phyloP scores from a whole-genome alignment of 2,113 vertebrate species.

The Antigone vipio region DNA sequence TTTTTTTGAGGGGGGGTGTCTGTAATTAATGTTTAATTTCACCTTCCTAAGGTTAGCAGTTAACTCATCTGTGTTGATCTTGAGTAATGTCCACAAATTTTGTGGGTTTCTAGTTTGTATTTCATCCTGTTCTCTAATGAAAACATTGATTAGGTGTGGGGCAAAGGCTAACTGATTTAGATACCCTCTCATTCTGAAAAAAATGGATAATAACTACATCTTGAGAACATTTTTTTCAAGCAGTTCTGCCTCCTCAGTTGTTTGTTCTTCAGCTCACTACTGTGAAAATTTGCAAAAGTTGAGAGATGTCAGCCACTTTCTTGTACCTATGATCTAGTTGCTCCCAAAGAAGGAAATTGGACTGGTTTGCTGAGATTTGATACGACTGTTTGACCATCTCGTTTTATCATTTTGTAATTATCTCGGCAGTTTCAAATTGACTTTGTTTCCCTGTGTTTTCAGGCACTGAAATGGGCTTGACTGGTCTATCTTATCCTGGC shows the following conservation, averaged over 20 bases:
- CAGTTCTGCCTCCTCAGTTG: neutral
- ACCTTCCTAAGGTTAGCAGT: neutral
- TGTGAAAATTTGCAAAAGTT: neutral
- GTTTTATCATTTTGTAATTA: neutral
- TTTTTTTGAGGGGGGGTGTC: neutral
- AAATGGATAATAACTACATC: neutral
- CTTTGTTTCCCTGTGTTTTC: constrained; percentile 5
- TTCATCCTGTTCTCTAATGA: neutral
- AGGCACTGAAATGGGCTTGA: neutral
- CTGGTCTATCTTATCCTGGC: neutral
- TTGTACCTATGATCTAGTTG: neutral
- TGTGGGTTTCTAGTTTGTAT: neutral
- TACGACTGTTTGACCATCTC: neutral
- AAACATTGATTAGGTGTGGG: neutral
- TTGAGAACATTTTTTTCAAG: neutral
- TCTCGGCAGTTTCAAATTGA: neutral
- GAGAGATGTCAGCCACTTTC: neutral
- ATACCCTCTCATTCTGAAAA: neutral
- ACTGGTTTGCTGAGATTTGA: neutral
- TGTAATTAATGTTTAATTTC: constrained; percentile 40
- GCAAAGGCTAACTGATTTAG: neutral
- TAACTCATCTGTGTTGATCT: constrained; percentile 2
- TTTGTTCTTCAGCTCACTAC: neutral
- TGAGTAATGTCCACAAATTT: neutral
- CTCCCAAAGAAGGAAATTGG: neutral